phyloP scores from a whole-genome alignment of 2,888 invertebrate genomes.

The Ectemnius continuus region DNA sequence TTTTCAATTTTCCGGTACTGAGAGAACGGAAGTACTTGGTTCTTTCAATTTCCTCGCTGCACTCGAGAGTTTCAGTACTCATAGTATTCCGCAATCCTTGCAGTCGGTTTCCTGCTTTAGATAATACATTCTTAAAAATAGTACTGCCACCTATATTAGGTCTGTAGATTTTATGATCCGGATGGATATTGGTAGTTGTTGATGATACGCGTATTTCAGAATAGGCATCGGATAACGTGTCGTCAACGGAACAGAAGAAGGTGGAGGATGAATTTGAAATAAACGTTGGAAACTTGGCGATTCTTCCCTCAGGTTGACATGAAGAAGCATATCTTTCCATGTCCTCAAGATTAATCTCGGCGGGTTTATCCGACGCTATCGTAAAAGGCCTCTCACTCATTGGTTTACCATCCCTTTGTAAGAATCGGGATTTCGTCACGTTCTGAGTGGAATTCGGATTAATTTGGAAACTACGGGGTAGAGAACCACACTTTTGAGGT shows the following conservation, averaged over 20 bases:
- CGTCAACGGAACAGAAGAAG: constrained; percentile 80
- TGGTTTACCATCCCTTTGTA: constrained; percentile 82
- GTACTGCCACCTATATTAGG: constrained; percentile 75
- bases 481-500: constrained; percentile 86
- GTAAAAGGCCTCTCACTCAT: constrained; percentile 85
- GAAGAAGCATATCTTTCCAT: constrained; percentile 80
- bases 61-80: constrained; percentile 77
- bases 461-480: constrained; percentile 88
- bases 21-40: constrained; percentile 63
- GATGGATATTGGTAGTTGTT: constrained; percentile 81
- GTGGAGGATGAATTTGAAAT: constrained; percentile 81
- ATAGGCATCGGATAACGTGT: constrained; percentile 76
- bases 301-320: constrained; percentile 72
- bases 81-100: constrained; percentile 73
- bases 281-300: constrained; percentile 73
- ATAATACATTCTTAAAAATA: constrained; percentile 75
- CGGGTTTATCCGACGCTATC: constrained; percentile 85
- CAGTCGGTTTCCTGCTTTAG: constrained; percentile 73
- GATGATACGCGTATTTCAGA: constrained; percentile 77
- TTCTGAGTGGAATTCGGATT: constrained; percentile 80
- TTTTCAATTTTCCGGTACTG: constrained; percentile 61
- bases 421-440: constrained; percentile 77
- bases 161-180: constrained; percentile 89
- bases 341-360: constrained; percentile 84
- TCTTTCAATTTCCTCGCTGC: constrained; percentile 69